Percentiles rank a stretch among this genome's conserved stretches.
These are phyloP conservation scores for Embidobia sp. DNA, from an alignment of 2,888 invertebrate genomes.

Conservation along the genomic window DNA sequence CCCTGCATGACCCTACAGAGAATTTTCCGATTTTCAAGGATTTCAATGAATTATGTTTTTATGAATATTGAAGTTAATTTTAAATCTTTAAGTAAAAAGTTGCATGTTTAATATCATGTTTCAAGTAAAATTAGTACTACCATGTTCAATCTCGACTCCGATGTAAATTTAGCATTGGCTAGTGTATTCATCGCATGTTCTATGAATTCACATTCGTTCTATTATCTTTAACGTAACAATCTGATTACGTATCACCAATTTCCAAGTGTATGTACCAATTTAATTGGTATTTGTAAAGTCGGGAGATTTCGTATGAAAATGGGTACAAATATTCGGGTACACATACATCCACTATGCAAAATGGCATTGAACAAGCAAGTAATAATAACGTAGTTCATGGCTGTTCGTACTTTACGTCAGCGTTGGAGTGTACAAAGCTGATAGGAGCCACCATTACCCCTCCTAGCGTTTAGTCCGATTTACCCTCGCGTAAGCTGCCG, in stretches of 20 bases:
- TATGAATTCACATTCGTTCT: too few species aligned
- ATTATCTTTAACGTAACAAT: too few species aligned
- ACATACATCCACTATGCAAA: conserved; percentile 68
- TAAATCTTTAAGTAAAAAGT: too few species aligned
- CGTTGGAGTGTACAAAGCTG: conserved; percentile 72
- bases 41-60: too few species aligned
- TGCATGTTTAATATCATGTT: too few species aligned
- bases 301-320: not conserved
- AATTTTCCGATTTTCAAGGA: too few species aligned
- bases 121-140: too few species aligned
- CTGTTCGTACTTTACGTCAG: conserved; percentile 65
- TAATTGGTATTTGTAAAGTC: conserved; percentile 5
- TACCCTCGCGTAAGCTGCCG: conserved; percentile 67
- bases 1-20: too few species aligned
- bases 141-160: too few species aligned
- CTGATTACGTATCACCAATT: conserved; percentile 1
- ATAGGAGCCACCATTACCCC: conserved; percentile 69
- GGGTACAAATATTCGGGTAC: not conserved
- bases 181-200: too few species aligned
- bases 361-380: conserved; percentile 63
- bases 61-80: too few species aligned
- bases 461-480: conserved; percentile 66
- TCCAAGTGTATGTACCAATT: not conserved
- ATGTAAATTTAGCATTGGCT: too few species aligned
- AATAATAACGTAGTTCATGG: conserved; percentile 69